Evolutionary conservation across 2,888 invertebrate genomes (phyloP), one percentile per base, ranked within the genome.

Genomic region (Malthinus seriepunctatus): DNA sequence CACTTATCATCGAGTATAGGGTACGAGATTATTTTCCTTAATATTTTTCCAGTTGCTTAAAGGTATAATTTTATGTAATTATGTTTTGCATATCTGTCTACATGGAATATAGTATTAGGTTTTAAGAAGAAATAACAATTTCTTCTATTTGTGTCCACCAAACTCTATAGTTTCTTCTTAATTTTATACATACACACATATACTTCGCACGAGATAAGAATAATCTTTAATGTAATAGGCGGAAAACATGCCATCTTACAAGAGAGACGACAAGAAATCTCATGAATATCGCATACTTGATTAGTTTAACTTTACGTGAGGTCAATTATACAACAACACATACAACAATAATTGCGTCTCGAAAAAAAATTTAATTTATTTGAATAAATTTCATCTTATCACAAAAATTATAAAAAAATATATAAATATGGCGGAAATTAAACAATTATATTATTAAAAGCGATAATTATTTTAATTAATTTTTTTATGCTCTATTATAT

Each of bases 21-120:
- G 51, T 50, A 56, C 48, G 47, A 63, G 67, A 72, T 70, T 71
- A 69, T 70, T 70, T 71, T 70, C 70, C 67, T 68, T 65, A 62
- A 67, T 68, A 69, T 72, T 74, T 72, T 70, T 71, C 67, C 69
- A 67, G 65, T 66, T 67, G 66, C 63, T 60, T 66, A 60, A 67
- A 63, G 65, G 67, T 72, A 68, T 73, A 74, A 74, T 74, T 74
- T 73, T 66, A 68, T 66, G 66, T 69, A 74, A 73, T 74, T 74
- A 73, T 71, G 71, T 73, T 74, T 74, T 73, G 74, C 74, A 74
- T 74, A 74, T 73, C 72, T 73, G 73, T 74, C 73, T 72, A 68
- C 71, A 67, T 61, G 69, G 70, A 71, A 71, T 64, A 61, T 59
- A 72, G 67, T 68, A 68, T 71, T 23, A 23, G 65, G 66, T 57